These are phyloP conservation scores for Chymomyza costata DNA, from an alignment of 1,140 invertebrate genomes.

Conservation along the genomic window DNA sequence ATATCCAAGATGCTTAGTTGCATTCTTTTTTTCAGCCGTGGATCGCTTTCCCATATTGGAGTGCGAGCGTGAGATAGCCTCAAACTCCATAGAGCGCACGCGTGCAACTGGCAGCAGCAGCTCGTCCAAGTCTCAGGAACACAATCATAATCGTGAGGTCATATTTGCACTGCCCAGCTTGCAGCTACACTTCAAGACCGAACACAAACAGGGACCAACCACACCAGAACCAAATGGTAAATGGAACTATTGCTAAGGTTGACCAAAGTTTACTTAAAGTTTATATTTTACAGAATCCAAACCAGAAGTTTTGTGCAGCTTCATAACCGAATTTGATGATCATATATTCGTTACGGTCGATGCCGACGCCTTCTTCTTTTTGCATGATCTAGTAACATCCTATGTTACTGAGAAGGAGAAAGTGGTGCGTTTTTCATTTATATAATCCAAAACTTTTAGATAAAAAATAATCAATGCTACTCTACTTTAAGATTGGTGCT, in stretches of 20 bases:
- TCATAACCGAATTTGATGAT: slow-evolving; percentile 98
- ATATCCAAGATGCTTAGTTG: not conserved
- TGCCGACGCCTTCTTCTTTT: slow-evolving; percentile 97
- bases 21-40: slow-evolving; percentile 81
- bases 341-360: slow-evolving; percentile 98
- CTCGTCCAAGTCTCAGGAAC: slow-evolving; percentile 82
- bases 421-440: slow-evolving; percentile 82
- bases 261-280: not conserved
- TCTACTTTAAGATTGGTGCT: slow-evolving; percentile 50
- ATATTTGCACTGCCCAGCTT: slow-evolving; percentile 96
- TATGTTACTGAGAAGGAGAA: slow-evolving; percentile 95
- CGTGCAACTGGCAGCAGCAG: slow-evolving; percentile 71
- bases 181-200: slow-evolving; percentile 94
- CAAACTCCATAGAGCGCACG: slow-evolving; percentile 77
- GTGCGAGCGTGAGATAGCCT: slow-evolving; percentile 77
- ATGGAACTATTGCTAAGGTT: slow-evolving; percentile 8
- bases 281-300: slow-evolving; percentile 81
- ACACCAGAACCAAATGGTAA: slow-evolving; percentile 84
- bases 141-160: slow-evolving; percentile 93
- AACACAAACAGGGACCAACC: slow-evolving; percentile 86
- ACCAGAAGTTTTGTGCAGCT: slow-evolving; percentile 95
- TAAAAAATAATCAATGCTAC: not conserved
- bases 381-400: slow-evolving; percentile 96
- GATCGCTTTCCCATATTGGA: slow-evolving; percentile 92
- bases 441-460: not conserved